phyloP scores from a whole-genome alignment of 2,888 invertebrate genomes.

The Dendrolimus pini region DNA sequence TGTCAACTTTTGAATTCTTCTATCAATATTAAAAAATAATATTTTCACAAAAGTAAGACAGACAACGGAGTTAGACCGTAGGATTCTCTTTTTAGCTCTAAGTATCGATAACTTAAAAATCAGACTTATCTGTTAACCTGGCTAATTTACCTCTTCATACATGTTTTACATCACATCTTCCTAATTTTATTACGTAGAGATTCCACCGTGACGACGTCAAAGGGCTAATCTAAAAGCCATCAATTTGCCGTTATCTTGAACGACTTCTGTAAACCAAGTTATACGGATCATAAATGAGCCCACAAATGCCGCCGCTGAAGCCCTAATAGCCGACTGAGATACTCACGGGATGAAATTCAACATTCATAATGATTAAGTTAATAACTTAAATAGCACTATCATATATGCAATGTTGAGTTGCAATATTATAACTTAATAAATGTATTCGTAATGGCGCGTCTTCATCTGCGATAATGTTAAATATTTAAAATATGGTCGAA shows the following conservation, averaged over 20 bases:
- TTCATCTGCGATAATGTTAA: no score
- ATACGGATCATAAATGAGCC: slow-evolving; percentile 63
- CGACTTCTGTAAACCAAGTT: slow-evolving; percentile 51
- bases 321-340: slow-evolving; percentile 40
- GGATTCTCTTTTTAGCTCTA: no score
- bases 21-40: no score
- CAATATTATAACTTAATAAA: slow-evolving; percentile 17
- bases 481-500: no score
- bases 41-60: no score
- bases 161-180: not conserved
- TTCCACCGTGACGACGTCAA: slow-evolving; percentile 31
- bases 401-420: no score
- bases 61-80: no score
- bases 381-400: slow-evolving; percentile 38
- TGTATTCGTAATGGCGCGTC: no score
- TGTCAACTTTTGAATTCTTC: no score
- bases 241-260: slow-evolving; percentile 59
- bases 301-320: slow-evolving; percentile 40
- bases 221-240: slow-evolving; percentile 54
- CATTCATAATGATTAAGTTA: slow-evolving; percentile 49
- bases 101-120: no score
- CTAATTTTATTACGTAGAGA: slow-evolving; percentile 45
- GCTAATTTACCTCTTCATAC: no score
- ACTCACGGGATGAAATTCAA: slow-evolving; percentile 47
- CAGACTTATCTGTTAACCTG: no score